Conservation (phyloP, 2,113 vertebrate genomes). For the Lasiurus cinereus region DNA sequence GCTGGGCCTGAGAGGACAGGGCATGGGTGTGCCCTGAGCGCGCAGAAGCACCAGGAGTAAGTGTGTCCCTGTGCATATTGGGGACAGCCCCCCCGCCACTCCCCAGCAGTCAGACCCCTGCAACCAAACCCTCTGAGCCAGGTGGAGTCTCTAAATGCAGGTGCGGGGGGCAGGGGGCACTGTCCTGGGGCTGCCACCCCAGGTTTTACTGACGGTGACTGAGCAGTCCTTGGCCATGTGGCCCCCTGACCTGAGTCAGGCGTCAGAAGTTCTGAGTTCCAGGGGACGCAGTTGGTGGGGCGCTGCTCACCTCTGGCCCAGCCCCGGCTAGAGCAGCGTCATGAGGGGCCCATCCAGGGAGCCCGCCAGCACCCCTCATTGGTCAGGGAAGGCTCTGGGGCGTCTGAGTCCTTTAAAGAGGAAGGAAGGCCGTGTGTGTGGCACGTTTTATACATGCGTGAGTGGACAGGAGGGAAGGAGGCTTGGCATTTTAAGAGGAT, state of each 20-base stretch:
- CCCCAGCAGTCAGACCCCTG: background rate
- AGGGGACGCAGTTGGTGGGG: background rate
- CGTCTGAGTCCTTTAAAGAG: background rate
- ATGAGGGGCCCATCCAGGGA: rapidly evolving
- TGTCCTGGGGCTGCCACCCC: background rate
- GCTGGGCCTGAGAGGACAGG: rapidly evolving
- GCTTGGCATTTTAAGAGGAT: background rate
- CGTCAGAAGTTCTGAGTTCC: background rate
- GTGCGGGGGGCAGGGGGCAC: rapidly evolving
- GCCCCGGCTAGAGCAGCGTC: background rate
- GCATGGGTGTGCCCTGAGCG: rapidly evolving
- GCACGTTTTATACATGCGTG: background rate
- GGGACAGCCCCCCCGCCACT: rapidly evolving
- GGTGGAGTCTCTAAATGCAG: background rate
- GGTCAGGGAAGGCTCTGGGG: rapidly evolving
- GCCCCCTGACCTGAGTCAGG: background rate
- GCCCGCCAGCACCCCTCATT: too few species aligned
- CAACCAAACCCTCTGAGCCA: too few species aligned
- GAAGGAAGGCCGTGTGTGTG: background rate
- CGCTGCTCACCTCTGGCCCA: rapidly evolving
- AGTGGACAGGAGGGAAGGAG: background rate
- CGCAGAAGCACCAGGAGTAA: background rate
- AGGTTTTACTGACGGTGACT: background rate
- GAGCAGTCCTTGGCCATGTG: background rate
- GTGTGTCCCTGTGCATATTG: rapidly evolving